These are phyloP conservation scores for cattle (Bos taurus) DNA, from an alignment of 2,113 vertebrate species.

Conservation along the genomic window DNA sequence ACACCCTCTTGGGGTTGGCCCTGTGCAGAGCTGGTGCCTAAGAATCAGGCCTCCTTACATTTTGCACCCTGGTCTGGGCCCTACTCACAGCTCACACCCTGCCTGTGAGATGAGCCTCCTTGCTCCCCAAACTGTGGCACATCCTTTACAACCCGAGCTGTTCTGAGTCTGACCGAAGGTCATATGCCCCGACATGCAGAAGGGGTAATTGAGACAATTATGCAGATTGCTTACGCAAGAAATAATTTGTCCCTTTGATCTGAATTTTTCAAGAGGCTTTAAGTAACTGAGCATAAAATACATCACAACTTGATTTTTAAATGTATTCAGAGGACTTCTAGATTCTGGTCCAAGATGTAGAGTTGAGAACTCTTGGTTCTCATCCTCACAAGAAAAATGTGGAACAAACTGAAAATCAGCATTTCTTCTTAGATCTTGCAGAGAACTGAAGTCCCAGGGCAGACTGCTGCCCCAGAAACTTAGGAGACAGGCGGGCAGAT, in stretches of 20 bases:
- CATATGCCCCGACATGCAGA: not conserved
- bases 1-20: not conserved
- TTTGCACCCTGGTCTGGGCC: not conserved
- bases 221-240: not conserved
- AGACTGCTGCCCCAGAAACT: not conserved
- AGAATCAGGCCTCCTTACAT: not conserved
- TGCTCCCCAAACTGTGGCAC: rapidly evolving
- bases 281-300: not conserved
- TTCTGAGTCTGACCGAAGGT: not conserved
- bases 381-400: too few relatives aligned
- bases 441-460: not conserved
- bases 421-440: not conserved
- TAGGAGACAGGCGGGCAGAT: not conserved
- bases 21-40: not conserved
- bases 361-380: not conserved
- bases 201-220: not conserved
- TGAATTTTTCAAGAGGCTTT: not conserved
- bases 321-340: not conserved
- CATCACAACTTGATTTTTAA: not conserved
- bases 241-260: slow-evolving; percentile 3
- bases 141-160: rapidly evolving
- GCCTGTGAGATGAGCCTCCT: not conserved
- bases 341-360: not conserved
- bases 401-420: not conserved
- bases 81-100: not conserved